Percentiles rank a stretch among this genome's conserved stretches.
These are phyloP conservation scores for Dinocampus coccinellae DNA, from an alignment of 2,888 invertebrate genomes.

Conservation along the genomic window DNA sequence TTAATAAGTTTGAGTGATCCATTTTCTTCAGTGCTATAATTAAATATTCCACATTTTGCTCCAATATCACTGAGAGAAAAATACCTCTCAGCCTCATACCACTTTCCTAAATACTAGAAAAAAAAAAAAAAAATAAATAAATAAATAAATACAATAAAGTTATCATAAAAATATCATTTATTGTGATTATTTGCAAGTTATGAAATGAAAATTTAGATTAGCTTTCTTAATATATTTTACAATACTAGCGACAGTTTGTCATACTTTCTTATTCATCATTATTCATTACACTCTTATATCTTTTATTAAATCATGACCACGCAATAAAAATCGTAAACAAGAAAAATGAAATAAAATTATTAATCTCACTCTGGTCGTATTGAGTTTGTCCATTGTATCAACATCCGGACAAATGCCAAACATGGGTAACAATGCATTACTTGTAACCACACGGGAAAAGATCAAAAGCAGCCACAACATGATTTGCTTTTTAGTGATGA, in stretches of 20 bases:
- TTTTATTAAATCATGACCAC: background rate
- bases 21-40: conserved; percentile 72
- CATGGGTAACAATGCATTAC: conserved; percentile 74
- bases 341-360: background rate
- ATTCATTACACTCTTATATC: background rate
- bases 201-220: conserved; percentile 31
- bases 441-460: conserved; percentile 44
- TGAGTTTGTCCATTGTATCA: conserved; percentile 74
- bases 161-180: background rate
- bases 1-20: conserved; percentile 69
- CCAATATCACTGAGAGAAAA: conserved; percentile 83
- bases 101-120: conserved; percentile 79
- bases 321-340: background rate
- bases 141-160: no score
- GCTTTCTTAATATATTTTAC: conserved; percentile 47
- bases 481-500: background rate
- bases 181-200: background rate
- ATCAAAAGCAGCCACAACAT: conserved; percentile 53
- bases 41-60: conserved; percentile 81
- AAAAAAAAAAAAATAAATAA: no score
- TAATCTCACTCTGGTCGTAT: conserved; percentile 72
- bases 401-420: conserved; percentile 77
- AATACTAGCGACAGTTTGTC: background rate
- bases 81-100: conserved; percentile 84
- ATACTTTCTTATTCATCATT: background rate